These are phyloP conservation scores for Volucella inanis DNA, from an alignment of 2,888 invertebrate genomes.

Conservation along the genomic window DNA sequence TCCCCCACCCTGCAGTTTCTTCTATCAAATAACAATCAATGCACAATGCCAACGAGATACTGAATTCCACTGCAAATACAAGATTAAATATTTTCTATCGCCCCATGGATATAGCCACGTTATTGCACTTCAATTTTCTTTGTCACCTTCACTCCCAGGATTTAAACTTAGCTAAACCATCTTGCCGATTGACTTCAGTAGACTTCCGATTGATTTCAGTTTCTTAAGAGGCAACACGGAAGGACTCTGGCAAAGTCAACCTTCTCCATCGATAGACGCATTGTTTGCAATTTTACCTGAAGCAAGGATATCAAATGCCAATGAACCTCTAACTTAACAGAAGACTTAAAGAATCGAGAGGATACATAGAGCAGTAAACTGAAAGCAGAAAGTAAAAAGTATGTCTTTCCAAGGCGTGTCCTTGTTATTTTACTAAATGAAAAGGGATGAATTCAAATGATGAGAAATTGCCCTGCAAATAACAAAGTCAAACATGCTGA, in stretches of 20 bases:
- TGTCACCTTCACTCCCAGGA: not conserved
- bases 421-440: not conserved
- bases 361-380: too few species aligned
- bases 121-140: slow-evolving; percentile 2
- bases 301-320: slow-evolving; percentile 14
- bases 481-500: not conserved
- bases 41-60: not conserved
- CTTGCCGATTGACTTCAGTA: slow-evolving; percentile 32
- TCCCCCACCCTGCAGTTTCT: not conserved
- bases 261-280: slow-evolving; percentile 1
- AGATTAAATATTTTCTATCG: not conserved
- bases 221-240: slow-evolving; percentile 24
- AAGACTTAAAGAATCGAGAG: too few species aligned
- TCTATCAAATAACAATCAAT: slow-evolving; percentile 8
- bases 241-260: slow-evolving; percentile 3
- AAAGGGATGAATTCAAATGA: not conserved
- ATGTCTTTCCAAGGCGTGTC: not conserved
- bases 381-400: not conserved
- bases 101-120: not conserved
- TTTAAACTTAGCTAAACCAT: not conserved
- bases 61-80: not conserved
- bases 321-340: not conserved
- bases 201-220: slow-evolving; percentile 33
- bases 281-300: slow-evolving; percentile 29
- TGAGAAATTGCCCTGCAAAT: not conserved